Evolutionary conservation across 2,888 invertebrate genomes (phyloP).

Genomic region (Ornithoptera alexandrae): DNA sequence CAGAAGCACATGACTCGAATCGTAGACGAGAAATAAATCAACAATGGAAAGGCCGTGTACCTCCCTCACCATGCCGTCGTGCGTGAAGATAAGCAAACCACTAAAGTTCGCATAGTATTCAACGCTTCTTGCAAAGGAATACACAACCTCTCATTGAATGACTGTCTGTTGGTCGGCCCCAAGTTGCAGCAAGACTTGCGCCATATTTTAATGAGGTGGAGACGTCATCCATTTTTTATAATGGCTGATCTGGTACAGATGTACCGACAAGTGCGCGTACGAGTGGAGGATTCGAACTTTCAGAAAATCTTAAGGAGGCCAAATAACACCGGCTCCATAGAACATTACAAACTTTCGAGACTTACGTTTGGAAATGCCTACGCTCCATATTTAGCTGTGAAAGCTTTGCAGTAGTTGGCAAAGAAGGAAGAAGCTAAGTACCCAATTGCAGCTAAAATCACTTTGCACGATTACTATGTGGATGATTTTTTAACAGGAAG

Average conservation of each 20-base stretch:
- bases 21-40: neutral
- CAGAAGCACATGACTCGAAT: constrained; percentile 8
- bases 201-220: constrained; percentile 30
- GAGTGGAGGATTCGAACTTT: constrained; percentile 28
- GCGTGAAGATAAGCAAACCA: constrained; percentile 24
- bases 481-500: constrained; percentile 8
- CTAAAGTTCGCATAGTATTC: constrained; percentile 32
- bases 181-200: constrained; percentile 34
- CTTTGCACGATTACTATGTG: constrained; percentile 7
- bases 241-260: constrained; percentile 32
- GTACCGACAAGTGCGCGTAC: constrained; percentile 31
- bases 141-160: constrained; percentile 32
- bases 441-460: neutral
- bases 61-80: constrained; percentile 32
- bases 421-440: constrained; percentile 26
- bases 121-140: constrained; percentile 31
- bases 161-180: constrained; percentile 29
- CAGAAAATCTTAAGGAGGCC: constrained; percentile 35
- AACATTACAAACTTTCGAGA: constrained; percentile 31
- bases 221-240: constrained; percentile 30
- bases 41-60: constrained; percentile 9
- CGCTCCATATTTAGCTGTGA: constrained; percentile 33
- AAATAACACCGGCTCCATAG: constrained; percentile 15
- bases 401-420: constrained; percentile 30
- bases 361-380: constrained; percentile 1